Evolutionary conservation across 2,113 vertebrate genomes (phyloP), one percentile per base, ranked within the genome.

Genomic region (Motacilla tschutschensis): DNA sequence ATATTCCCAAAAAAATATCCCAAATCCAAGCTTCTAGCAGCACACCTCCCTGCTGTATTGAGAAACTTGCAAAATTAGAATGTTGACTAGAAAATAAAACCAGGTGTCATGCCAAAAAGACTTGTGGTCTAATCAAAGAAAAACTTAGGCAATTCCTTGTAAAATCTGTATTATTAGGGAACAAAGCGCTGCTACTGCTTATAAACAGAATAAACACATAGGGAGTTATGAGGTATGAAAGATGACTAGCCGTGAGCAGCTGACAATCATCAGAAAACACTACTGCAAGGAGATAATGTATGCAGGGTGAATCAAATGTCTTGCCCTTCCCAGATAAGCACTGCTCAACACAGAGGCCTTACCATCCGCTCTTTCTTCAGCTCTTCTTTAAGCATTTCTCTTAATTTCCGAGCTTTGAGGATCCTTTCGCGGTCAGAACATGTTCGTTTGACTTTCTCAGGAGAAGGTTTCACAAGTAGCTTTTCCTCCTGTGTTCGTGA

Each of bases 381-480:
- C 84, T 99, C 98, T 70, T 98, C 97, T 92, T 93, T 98, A 65
- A 99, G 97, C 96, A 99, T 93, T 71, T 99, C 98, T 85, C 98
- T 94, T 64, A 99, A 96, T 92, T 98, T 99, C 31, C 93, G 97
- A 54, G 98, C 98, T 96, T 98, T 99, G 51, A 97, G 97, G 41
- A 99, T 95, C 83, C 98, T 98, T 64, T 98, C 97, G 44, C 96
- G 91, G 66, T 99, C 98, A 43, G 97, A 97, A 17, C 91, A 97
- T 0, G 5, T 63, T 31, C 33, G 89, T 60, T 94, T 96, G 35
- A 95, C 93, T 85, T 95, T 96, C 28, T 72, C 10, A 11, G 90
- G 57, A 71, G 67, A 4, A 11, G 80, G n/a, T 65, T 87, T 93
- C 14, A 19, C 59, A 59, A 82, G 85, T 1, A 83, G 48, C 53